Conservation (phyloP, 1,140 invertebrate species). For the Apis florea region DNA sequence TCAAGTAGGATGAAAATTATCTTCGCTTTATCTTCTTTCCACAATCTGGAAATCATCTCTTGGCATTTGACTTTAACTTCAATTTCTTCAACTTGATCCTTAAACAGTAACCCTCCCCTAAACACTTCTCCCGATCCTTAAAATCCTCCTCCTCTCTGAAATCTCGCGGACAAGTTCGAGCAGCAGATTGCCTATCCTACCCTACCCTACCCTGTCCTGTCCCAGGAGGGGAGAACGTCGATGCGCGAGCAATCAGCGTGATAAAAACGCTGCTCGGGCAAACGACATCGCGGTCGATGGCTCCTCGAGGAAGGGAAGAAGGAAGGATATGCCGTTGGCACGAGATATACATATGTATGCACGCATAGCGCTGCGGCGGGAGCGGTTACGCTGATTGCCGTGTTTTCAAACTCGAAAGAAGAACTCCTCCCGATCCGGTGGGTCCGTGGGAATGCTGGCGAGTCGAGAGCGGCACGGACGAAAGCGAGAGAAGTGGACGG, state of each 20-base stretch:
- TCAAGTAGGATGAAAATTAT: neutral
- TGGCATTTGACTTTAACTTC: no score
- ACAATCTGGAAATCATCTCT: no score
- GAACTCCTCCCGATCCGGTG: slow-evolving; percentile 71
- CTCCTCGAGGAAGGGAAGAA: neutral
- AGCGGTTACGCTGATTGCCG: slow-evolving; percentile 78
- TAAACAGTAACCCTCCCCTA: no score
- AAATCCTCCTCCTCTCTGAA: neutral
- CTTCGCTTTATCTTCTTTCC: no score
- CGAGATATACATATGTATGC: slow-evolving; percentile 45
- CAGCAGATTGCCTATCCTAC: slow-evolving; percentile 3
- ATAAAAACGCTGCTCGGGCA: slow-evolving; percentile 24
- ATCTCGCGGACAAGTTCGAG: neutral
- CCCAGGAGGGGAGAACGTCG: slow-evolving; percentile 1
- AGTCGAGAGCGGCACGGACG: slow-evolving; percentile 6
- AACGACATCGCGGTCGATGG: slow-evolving; percentile 32
- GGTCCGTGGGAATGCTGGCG: slow-evolving; percentile 74
- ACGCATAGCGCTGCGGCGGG: slow-evolving; percentile 69
- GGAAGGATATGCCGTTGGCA: slow-evolving; percentile 41
- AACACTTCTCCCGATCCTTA: no score
- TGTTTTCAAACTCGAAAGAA: slow-evolving; percentile 78
- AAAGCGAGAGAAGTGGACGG: slow-evolving; percentile 29
- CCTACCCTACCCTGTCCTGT: no score
- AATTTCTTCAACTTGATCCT: no score
- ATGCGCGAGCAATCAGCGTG: slow-evolving; percentile 36